phyloP scores from a whole-genome alignment of 2,888 invertebrate species.

The Euphydryas editha region DNA sequence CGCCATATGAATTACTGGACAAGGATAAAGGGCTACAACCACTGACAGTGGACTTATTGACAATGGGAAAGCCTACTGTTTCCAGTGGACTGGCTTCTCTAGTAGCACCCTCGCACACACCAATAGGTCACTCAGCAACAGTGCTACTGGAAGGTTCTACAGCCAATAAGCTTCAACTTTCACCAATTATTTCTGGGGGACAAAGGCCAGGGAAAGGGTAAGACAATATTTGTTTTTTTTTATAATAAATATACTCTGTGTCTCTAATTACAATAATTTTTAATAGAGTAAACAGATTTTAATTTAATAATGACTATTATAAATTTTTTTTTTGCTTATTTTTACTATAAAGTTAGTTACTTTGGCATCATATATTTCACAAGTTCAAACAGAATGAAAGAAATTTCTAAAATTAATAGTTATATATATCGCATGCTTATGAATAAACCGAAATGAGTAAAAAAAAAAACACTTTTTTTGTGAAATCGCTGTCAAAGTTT shows the following conservation, averaged over 20 bases:
- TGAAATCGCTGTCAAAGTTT: no score
- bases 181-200: conserved; percentile 87
- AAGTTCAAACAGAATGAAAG: no score
- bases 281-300: no score
- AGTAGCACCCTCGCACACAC: conserved; percentile 79
- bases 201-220: conserved; percentile 90
- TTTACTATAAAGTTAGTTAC: no score
- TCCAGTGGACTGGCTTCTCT: conserved; percentile 67
- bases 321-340: no score
- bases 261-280: no score
- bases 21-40: conserved; percentile 89
- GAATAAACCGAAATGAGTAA: no score
- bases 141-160: conserved; percentile 95
- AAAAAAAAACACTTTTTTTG: no score
- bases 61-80: conserved; percentile 69
- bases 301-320: no score
- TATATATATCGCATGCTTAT: no score
- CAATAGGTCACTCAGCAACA: conserved; percentile 93
- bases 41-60: conserved; percentile 89
- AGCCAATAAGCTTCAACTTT: conserved; percentile 91
- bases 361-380: no score
- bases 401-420: no score
- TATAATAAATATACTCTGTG: neutral
- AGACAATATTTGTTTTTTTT: conserved; percentile 35
- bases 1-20: conserved; percentile 95